Base-by-base conservation (phyloP, 2,888 invertebrate species). In the Spilosoma lubricipeda region DNA sequence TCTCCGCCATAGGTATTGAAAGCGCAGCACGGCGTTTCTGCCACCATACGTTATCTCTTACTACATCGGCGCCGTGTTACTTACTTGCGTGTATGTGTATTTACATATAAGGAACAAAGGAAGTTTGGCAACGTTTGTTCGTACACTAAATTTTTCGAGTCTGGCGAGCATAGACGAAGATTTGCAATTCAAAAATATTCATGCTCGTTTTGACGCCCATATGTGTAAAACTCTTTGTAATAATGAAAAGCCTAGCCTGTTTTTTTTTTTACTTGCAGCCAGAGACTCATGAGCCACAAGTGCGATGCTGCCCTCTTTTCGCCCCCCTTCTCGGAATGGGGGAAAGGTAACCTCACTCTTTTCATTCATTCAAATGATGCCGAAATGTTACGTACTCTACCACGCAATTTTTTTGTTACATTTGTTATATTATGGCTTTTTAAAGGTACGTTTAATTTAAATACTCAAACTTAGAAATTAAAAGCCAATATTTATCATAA, bases 81-180 rank as follows among this genome's bases (percentile, higher is more conserved):
- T 80, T 87, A 84, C 84, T 77, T 79, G 76, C 70, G 66, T 79
- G 74, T 84, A 82, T 80, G 85, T 86, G 84, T 82, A 81, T 80
- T 82, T 71, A 77, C 89, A 85, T 89, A 89, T 90, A 92, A 90
- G 93, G 93, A 94, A 95, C 95, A 95, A 94, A 95, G 94, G 95
- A 95, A 93, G 93, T 93, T 92, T 92, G 91, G 91, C 90, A 91
- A 90, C 87, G 90, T 89, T 93, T 94, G 94, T 93, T 91, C 90
- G 88, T 90, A 89, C 88, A 85, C 82, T 85, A 85, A 52, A 83
- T 77, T 90, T 90, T 90, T 89, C 86, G 84, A 86, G 91, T 90
- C 91, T 90, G 89, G 74, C 77, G 83, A 87, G 86, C 87, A 87
- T 91, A 91, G 90, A 91, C 89, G 86, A 90, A 89, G 90, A 93